Conservation (phyloP, 2,113 vertebrate species). For the Emydura subglobosa region DNA sequence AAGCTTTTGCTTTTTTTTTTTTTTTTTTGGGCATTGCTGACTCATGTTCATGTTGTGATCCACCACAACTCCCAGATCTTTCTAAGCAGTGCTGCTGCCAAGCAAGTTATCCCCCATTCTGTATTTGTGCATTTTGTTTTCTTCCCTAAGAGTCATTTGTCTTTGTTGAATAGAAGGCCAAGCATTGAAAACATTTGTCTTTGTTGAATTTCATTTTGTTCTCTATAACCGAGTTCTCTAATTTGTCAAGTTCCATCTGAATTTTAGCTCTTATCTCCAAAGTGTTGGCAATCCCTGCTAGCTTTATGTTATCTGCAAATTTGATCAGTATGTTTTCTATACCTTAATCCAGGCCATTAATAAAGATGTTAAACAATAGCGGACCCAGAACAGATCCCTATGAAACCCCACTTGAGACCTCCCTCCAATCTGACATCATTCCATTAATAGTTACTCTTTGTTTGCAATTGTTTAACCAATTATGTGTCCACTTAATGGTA, state of each 20-base stretch:
- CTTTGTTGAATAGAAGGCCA: background rate
- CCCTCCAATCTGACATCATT: background rate
- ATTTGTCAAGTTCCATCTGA: too few species aligned
- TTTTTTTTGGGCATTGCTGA: too few species aligned
- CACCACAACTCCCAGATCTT: too few species aligned
- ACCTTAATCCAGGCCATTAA: background rate
- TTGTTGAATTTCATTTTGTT: background rate
- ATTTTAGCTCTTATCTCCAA: background rate
- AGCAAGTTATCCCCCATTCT: too few species aligned
- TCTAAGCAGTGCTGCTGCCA: too few species aligned
- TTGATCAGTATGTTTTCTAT: background rate
- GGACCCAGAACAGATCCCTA: background rate
- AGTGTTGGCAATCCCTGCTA: background rate
- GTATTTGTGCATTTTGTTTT: too few species aligned
- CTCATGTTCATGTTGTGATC: too few species aligned
- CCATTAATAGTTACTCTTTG: background rate
- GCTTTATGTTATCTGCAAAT: background rate
- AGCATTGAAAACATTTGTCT: background rate
- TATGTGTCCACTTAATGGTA: background rate
- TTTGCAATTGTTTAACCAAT: background rate
- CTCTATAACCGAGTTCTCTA: background rate
- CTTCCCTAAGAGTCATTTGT: background rate
- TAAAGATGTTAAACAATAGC: background rate
- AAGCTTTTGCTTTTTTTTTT: too few species aligned
- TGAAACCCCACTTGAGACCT: background rate